Percentiles rank a stretch among this genome's conserved stretches.
phyloP scores from a whole-genome alignment of 2,888 invertebrate genomes.

The Zootermopsis nevadensis region DNA sequence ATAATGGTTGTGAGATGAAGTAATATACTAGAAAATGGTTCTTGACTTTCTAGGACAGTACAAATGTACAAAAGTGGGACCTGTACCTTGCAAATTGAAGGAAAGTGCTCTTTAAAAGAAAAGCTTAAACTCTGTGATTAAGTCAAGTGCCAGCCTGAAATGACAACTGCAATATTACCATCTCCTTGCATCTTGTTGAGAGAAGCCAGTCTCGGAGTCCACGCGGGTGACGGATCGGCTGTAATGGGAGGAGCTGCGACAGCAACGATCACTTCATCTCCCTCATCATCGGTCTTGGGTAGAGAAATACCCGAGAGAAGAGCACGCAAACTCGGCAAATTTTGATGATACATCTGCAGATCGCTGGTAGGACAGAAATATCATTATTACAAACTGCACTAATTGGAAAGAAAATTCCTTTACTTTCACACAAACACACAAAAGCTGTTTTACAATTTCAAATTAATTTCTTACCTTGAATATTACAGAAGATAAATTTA shows the following conservation, averaged over 20 bases:
- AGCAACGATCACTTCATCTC: conserved; percentile 67
- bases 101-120: conserved; percentile 32
- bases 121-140: conserved; percentile 55
- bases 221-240: conserved; percentile 63
- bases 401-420: neutral
- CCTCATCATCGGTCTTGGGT: conserved; percentile 66
- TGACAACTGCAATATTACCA: conserved; percentile 58
- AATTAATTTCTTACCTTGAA: too few relatives aligned
- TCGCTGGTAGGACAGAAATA: conserved; percentile 60
- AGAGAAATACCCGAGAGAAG: conserved; percentile 73
- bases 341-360: conserved; percentile 69
- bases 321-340: conserved; percentile 67
- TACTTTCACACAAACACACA: too few relatives aligned
- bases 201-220: conserved; percentile 60
- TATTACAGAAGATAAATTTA: too few relatives aligned
- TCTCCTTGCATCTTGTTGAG: conserved; percentile 62
- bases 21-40: too few relatives aligned
- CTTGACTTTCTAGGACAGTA: too few relatives aligned
- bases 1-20: too few relatives aligned
- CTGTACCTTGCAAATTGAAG: too few relatives aligned
- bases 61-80: too few relatives aligned
- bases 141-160: neutral
- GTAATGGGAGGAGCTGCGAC: conserved; percentile 63
- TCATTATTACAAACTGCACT: neutral
- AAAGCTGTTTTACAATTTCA: too few relatives aligned